These are phyloP conservation scores for Dolichopus griseipennis DNA, from an alignment of 2,888 invertebrate species.

Conservation along the genomic window DNA sequence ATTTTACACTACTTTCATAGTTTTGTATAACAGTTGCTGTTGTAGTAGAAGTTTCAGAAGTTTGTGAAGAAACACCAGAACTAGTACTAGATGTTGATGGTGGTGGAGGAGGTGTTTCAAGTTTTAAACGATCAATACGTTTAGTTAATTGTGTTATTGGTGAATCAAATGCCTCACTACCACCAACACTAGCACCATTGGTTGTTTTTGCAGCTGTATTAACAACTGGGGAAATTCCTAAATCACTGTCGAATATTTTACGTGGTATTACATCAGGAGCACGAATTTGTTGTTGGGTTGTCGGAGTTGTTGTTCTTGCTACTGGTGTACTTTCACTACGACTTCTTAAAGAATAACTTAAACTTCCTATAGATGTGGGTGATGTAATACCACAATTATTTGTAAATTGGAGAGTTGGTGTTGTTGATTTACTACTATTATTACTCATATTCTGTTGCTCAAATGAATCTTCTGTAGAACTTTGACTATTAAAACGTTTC, in stretches of 20 bases:
- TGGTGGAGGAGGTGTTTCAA: slow-evolving; percentile 3
- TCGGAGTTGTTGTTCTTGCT: slow-evolving; percentile 11
- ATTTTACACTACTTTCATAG: neutral
- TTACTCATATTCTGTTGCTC: neutral
- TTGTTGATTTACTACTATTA: slow-evolving; percentile 15
- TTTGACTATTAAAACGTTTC: slow-evolving; percentile 15
- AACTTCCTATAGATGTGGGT: slow-evolving; percentile 8
- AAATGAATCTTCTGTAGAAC: slow-evolving; percentile 9
- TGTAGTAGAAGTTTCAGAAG: no score
- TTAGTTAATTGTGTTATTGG: slow-evolving; percentile 35
- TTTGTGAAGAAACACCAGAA: slow-evolving; percentile 23
- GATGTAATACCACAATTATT: slow-evolving; percentile 2
- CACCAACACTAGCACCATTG: slow-evolving; percentile 9
- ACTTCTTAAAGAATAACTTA: slow-evolving; percentile 10
- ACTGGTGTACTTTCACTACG: slow-evolving; percentile 19
- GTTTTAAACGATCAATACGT: slow-evolving; percentile 26
- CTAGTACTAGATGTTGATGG: neutral
- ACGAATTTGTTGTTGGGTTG: slow-evolving; percentile 14
- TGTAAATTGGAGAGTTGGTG: slow-evolving; percentile 10
- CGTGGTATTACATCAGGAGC: slow-evolving; percentile 47
- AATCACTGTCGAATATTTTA: slow-evolving; percentile 24
- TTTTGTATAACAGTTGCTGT: neutral
- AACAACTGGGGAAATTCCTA: neutral
- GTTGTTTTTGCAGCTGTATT: slow-evolving; percentile 18
- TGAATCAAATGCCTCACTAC: slow-evolving; percentile 27